These are phyloP conservation scores for Drosophila lacicola DNA, from an alignment of 2,888 invertebrate genomes.

Conservation along the genomic window DNA sequence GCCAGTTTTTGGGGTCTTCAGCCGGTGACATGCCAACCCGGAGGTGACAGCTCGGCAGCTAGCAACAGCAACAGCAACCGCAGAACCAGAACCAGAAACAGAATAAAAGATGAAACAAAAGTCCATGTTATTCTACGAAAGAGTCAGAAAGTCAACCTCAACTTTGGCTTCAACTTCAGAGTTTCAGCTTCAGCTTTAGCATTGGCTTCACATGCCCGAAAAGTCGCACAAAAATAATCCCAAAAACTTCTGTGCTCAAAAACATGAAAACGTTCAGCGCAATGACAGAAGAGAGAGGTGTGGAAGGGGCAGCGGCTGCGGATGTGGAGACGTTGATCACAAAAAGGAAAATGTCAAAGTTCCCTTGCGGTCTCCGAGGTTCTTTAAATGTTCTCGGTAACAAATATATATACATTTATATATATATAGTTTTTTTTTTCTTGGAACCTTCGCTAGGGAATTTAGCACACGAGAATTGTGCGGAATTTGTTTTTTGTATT, in stretches of 20 bases:
- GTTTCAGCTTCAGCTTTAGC: slow-evolving; percentile 21
- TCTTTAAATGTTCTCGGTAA: slow-evolving; percentile 75
- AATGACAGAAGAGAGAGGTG: slow-evolving; percentile 47
- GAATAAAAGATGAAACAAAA: slow-evolving; percentile 68
- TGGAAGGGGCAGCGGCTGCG: slow-evolving; percentile 12
- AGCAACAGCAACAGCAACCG: slow-evolving; percentile 29
- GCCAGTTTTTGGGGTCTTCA: slow-evolving; percentile 42
- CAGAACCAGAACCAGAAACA: slow-evolving; percentile 6
- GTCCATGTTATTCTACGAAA: slow-evolving; percentile 75
- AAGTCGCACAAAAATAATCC: slow-evolving; percentile 76
- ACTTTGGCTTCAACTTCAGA: slow-evolving; percentile 47
- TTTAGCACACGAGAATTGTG: slow-evolving; percentile 62
- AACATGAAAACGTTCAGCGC: slow-evolving; percentile 71
- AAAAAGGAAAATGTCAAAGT: slow-evolving; percentile 78
- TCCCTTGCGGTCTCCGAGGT: slow-evolving; percentile 76
- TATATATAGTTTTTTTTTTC: slow-evolving; percentile 43
- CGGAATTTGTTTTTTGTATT: slow-evolving; percentile 29
- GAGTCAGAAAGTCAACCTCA: slow-evolving; percentile 74
- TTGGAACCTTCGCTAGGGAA: slow-evolving; percentile 70
- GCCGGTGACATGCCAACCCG: slow-evolving; percentile 61
- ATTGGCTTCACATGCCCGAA: slow-evolving; percentile 63
- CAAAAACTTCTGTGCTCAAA: slow-evolving; percentile 75
- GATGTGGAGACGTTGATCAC: slow-evolving; percentile 65
- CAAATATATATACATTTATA: slow-evolving; percentile 23
- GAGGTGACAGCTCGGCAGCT: slow-evolving; percentile 56